phyloP scores from a whole-genome alignment of 2,797 vertebrate genomes.

The Limnodromus scolopaceus region DNA sequence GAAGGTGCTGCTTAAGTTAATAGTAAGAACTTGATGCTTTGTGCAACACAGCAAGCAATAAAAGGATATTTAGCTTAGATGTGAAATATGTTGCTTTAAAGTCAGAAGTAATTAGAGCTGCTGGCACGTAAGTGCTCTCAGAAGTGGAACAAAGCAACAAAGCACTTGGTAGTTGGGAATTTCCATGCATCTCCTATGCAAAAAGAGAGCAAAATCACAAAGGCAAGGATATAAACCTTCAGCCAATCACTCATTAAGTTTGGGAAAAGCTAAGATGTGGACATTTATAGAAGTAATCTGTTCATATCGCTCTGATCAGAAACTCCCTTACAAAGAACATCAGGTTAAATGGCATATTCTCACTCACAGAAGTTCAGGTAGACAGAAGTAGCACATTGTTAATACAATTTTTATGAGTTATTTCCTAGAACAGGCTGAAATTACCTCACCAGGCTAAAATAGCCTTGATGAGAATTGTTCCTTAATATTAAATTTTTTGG shows the following conservation, averaged over 20 bases:
- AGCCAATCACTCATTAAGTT: background rate
- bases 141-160: slow-evolving; percentile 24
- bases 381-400: rapidly evolving
- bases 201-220: background rate
- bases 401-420: background rate
- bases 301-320: background rate
- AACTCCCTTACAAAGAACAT: background rate
- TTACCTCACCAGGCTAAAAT: background rate
- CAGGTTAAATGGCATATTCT: background rate
- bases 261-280: background rate
- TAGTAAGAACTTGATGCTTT: background rate
- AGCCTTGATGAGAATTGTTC: background rate
- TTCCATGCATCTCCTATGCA: background rate
- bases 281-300: background rate
- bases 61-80: slow-evolving; percentile 21
- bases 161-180: slow-evolving; percentile 56
- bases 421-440: background rate
- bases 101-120: slow-evolving; percentile 29
- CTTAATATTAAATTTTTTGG: no score
- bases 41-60: background rate
- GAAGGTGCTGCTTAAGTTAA: background rate
- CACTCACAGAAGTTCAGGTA: background rate
- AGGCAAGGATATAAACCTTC: background rate
- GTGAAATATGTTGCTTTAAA: slow-evolving; percentile 16
- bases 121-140: slow-evolving; percentile 31